Evolutionary conservation across 2,797 vertebrate species (phyloP), one percentile per base, ranked within the genome.

Genomic region (Monodelphis domestica): DNA sequence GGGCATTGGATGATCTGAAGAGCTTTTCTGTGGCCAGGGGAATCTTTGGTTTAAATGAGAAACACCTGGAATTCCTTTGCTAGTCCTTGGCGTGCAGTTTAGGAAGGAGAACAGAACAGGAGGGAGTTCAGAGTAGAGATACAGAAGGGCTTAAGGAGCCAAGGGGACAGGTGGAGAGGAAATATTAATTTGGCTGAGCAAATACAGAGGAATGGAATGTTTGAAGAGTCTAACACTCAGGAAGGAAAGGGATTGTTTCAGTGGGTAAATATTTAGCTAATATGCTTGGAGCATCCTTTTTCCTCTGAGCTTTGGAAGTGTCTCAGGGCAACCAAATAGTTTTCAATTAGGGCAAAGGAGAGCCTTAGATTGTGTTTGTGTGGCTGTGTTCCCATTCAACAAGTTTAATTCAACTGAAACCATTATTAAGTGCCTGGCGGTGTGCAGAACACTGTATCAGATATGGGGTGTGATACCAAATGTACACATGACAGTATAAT

Each of bases 301-400:
- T 78, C 21, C 90, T 92, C 54, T 11, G 89, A 87, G 12, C 30
- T n/a, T 11, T 14, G 3, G 4, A 0, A 45, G 1, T 91, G 52
- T 38, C 29, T 28, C 54, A 15, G 21, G 63, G 9, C 26, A 57
- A 17, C 14, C 53, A 56, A 53, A 53, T 84, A 84, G 38, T 84
- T 50, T 84, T 84, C 70, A 50, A 70, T 93, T 88, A 90, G 70
- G 88, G 11, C 12, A 78, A 91, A 90, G 28, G n/a, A 88, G 38
- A 91, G 12, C 2, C 45, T 84, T 50, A 21, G 70, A 84, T 84
- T 21, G 21, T 4, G 38, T 45, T 84, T 84, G 26, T 84, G 10
- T 50, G 70, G 24, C 1, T 50, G 38, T 50, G 38, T 84, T 24
- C 24, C 38, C 26, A 21, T 24, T 78, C n/a, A 24, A 78, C n/a